A percentile compares a stretch with the other conserved stretches of the same genome.
phyloP scores from a whole-genome alignment of 1,140 invertebrate species.

The Calliphora vicina region DNA sequence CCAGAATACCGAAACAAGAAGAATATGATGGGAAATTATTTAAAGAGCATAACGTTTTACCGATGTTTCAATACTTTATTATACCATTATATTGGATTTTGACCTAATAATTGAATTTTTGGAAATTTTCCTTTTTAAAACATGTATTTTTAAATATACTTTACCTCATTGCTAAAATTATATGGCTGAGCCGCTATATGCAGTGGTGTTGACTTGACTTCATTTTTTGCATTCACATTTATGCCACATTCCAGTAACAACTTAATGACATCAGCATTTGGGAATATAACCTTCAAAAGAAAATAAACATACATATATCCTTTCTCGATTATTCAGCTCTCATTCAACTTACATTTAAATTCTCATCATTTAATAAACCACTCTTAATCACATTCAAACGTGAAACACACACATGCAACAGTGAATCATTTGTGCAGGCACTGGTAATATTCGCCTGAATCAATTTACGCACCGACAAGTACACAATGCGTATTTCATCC shows the following conservation, averaged over 20 bases:
- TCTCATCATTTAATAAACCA: slow-evolving; percentile 78
- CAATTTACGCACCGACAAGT: slow-evolving; percentile 65
- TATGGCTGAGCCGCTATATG: slow-evolving; percentile 78
- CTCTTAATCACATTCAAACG: slow-evolving; percentile 81
- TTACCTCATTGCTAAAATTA: slow-evolving; percentile 77
- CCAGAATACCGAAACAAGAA: too few species aligned
- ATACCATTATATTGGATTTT: too few species aligned
- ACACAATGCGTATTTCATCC: slow-evolving; percentile 52
- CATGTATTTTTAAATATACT: slow-evolving; percentile 42
- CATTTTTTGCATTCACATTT: slow-evolving; percentile 78
- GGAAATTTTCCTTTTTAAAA: too few species aligned
- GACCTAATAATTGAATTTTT: too few species aligned
- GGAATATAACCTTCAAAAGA: slow-evolving; percentile 71
- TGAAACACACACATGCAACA: slow-evolving; percentile 83
- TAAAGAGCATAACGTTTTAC: too few species aligned
- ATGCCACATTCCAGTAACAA: slow-evolving; percentile 80
- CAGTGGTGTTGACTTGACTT: slow-evolving; percentile 76
- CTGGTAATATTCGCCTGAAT: slow-evolving; percentile 71
- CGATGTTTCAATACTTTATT: too few species aligned
- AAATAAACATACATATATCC: slow-evolving; percentile 39
- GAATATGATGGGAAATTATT: too few species aligned
- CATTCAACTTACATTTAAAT: slow-evolving; percentile 56
- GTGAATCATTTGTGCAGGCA: slow-evolving; percentile 76
- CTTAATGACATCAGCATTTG: slow-evolving; percentile 72
- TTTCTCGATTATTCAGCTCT: not conserved